Evolutionary conservation across 2,888 invertebrate species (phyloP).

Genomic region (Synergus gifuensis): DNA sequence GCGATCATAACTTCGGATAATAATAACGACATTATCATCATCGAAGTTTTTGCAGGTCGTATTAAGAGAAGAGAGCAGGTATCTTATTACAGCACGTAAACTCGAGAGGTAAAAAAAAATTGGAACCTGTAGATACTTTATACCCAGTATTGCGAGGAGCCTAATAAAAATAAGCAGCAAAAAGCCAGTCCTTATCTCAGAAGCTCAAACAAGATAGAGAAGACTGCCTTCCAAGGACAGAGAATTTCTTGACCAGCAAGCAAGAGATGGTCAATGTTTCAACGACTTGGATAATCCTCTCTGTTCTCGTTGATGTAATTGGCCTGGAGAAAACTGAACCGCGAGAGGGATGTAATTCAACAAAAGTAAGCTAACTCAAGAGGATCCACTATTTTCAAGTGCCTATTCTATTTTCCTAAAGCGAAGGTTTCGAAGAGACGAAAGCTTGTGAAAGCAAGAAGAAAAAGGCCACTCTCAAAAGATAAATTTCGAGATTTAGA

Average conservation of each 20-base stretch:
- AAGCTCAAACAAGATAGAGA: constrained; percentile 37
- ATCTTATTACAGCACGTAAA: constrained; percentile 16
- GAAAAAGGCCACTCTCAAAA: neutral
- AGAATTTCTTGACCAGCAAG: constrained; percentile 25
- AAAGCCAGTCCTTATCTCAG: constrained; percentile 29
- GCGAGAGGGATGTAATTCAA: constrained; percentile 9
- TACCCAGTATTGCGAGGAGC: constrained; percentile 6
- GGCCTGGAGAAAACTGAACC: constrained; percentile 20
- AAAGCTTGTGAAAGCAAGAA: neutral
- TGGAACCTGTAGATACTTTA: constrained; percentile 33
- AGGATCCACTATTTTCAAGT: constrained; percentile 11
- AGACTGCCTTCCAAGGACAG: constrained; percentile 32
- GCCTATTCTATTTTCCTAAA: constrained; percentile 15
- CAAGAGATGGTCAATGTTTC: constrained; percentile 14
- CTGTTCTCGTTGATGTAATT: constrained; percentile 31
- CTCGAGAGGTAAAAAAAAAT: constrained; percentile 27
- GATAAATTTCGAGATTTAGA: neutral
- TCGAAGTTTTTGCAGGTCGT: constrained; percentile 17
- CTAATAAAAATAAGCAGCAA: constrained; percentile 35
- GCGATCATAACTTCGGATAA: constrained; percentile 16
- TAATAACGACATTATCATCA: constrained; percentile 28
- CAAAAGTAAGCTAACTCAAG: constrained; percentile 13
- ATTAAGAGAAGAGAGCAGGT: constrained; percentile 29
- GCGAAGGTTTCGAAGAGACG: neutral
- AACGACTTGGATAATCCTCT: constrained; percentile 29